Conservation (phyloP, 2,113 vertebrate genomes). For the Lophura nycthemera region DNA sequence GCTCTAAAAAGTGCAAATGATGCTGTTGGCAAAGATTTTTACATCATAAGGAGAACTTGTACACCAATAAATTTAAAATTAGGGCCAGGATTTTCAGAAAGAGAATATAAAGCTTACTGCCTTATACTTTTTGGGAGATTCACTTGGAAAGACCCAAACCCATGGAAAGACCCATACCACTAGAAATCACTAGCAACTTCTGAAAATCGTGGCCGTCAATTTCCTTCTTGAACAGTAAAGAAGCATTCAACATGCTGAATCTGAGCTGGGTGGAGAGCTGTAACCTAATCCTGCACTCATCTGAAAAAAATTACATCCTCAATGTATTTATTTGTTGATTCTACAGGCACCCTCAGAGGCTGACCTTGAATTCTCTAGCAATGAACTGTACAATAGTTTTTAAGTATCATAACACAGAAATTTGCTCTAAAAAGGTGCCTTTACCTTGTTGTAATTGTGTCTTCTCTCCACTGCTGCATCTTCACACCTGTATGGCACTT, state of each 20-base stretch:
- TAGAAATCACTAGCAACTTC: neutral
- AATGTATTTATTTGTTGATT: neutral
- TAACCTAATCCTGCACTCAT: conserved; percentile 1
- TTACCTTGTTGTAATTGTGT: neutral
- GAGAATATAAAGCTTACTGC: neutral
- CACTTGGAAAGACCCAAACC: neutral
- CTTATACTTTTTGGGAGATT: conserved; percentile 5
- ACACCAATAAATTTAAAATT: conserved; percentile 42
- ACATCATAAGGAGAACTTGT: conserved; percentile 39
- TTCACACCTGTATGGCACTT: neutral
- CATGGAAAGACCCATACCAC: neutral
- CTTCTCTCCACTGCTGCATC: neutral
- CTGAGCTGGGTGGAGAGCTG: conserved; percentile 28
- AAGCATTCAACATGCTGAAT: conserved; percentile 9
- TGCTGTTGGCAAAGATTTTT: conserved; percentile 42
- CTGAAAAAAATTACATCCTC: conserved; percentile 14
- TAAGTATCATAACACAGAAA: neutral
- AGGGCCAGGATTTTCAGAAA: conserved; percentile 41
- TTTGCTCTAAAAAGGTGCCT: conserved; percentile 5
- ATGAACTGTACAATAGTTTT: conserved; percentile 22
- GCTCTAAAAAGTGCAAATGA: conserved; percentile 54
- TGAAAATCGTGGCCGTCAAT: conserved; percentile 34
- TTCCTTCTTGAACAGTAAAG: neutral
- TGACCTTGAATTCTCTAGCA: conserved; percentile 25
- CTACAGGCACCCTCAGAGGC: neutral